These are phyloP conservation scores for Telmatochromis brachygnathus DNA, from an alignment of 2,113 vertebrate species.

Conservation along the genomic window DNA sequence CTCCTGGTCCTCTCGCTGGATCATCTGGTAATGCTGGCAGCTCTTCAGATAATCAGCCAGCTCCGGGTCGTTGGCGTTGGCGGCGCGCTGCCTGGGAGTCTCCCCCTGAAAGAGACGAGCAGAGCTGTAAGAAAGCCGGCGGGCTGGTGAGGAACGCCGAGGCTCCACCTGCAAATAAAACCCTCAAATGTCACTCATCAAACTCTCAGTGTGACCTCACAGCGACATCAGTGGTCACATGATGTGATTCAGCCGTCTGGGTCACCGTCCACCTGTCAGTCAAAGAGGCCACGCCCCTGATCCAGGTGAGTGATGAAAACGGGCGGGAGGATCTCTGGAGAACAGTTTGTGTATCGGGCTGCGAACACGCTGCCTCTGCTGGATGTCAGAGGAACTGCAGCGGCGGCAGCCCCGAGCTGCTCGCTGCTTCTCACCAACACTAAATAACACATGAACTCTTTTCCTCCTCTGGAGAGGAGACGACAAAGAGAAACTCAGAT, in stretches of 20 bases:
- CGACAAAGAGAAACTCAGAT: constrained; percentile 12
- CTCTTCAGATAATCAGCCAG: constrained; percentile 90
- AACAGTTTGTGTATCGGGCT: background rate
- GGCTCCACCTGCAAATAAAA: background rate
- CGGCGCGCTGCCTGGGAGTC: constrained; percentile 85
- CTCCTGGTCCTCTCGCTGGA: constrained; percentile 94
- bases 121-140: background rate
- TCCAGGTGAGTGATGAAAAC: background rate
- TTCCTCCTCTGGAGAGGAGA: background rate
- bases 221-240: background rate
- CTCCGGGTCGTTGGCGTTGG: constrained; percentile 82
- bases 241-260: background rate
- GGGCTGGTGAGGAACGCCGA: background rate
- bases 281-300: background rate
- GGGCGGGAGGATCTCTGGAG: background rate
- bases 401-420: background rate
- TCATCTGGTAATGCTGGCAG: constrained; percentile 93
- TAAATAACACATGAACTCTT: constrained; percentile 23
- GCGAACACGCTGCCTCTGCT: background rate
- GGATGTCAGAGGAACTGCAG: background rate
- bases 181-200: background rate
- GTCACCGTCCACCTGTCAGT: background rate
- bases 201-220: background rate
- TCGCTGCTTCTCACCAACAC: background rate
- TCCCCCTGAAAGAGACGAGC: constrained; percentile 74